Base-by-base conservation (phyloP, 2,888 invertebrate species). In the Ochlodes sylvanus region DNA sequence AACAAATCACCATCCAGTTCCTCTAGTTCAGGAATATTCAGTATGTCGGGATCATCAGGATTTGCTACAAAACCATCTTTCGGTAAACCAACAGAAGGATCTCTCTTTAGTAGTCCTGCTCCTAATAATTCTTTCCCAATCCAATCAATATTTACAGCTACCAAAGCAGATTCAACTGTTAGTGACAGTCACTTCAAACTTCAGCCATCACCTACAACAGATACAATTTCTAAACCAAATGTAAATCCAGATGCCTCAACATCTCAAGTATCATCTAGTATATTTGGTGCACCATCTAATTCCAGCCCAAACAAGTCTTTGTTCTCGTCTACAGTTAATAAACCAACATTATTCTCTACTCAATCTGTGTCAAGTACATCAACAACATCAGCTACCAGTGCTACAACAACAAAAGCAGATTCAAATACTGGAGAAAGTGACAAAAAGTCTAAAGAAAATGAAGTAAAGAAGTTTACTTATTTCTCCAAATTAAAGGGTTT, bases 401-500 rank as follows among this genome's bases (percentile, higher is more conserved):
- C 32, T 15, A 21, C 57, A 17, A 52, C 63, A 17, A 57, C 38
- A 19, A 63, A 62, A 62, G 62, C 32, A 10, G 68, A 63, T 50
- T 69, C 44, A 60, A 71, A 73, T n/a, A 71, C 70, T 52, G 72
- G 78, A 60, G 81, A 81, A 70, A 69, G 78, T 67, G 74, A 77
- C 47, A 69, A 73, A 47, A 77, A 75, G 61, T 27, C 68, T 38
- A 71, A 68, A 55, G 69, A 72, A 65, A 61, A 67, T 68, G 77
- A 83, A 69, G 79, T 80, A 73, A 84, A 81, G 61, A 87, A 85
- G 75, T 73, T 85, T 60, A 94, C 93, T 70, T 97, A 96, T 83
- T 95, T 95, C 76, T 93, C 95, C 1, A 96, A 96, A 87, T 85
- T 98, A 61, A 97, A 96, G 87, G 95, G 95, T 9, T 93, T 98